phyloP scores from a whole-genome alignment of 2,113 vertebrate species.

The Sporophila hypoxantha region DNA sequence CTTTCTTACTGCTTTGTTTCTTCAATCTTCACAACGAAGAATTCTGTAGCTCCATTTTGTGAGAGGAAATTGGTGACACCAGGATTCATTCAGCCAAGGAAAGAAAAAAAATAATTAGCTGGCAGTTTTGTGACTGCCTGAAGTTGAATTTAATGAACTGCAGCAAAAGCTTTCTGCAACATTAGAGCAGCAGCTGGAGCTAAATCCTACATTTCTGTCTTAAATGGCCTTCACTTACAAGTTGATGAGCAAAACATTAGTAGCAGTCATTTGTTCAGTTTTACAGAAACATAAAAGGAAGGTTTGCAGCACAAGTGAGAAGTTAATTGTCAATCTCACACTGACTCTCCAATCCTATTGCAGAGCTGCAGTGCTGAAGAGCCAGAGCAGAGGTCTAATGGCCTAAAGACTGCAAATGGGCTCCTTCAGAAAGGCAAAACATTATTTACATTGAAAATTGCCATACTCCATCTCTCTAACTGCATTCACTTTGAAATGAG shows the following conservation, averaged over 20 bases:
- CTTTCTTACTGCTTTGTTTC: not conserved
- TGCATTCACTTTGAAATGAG: not conserved
- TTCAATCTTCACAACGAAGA: not conserved
- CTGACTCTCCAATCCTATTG: not conserved
- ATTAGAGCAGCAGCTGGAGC: slow-evolving; percentile 55
- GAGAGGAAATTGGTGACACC: not conserved
- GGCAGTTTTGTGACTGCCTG: slow-evolving; percentile 34
- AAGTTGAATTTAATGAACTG: slow-evolving; percentile 63
- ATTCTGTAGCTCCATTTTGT: not conserved
- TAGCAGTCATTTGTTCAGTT: slow-evolving; percentile 24
- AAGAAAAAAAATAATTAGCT: slow-evolving; percentile 38
- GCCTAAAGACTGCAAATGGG: not conserved
- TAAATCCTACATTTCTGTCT: slow-evolving; percentile 1
- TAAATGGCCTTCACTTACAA: slow-evolving; percentile 24
- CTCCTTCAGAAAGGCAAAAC: not conserved
- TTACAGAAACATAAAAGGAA: not conserved
- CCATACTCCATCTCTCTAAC: not conserved
- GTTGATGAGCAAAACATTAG: slow-evolving; percentile 38
- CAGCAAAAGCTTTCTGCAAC: slow-evolving; percentile 52
- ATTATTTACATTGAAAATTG: not conserved
- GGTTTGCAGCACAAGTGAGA: not conserved
- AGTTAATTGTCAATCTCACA: not conserved
- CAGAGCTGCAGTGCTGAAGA: not conserved
- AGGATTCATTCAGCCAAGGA: not conserved
- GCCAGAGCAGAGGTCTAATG: not conserved